Percentiles rank a stretch among this genome's conserved stretches.
Conservation (phyloP, 2,797 vertebrate genomes). For the Nyctibius grandis region DNA sequence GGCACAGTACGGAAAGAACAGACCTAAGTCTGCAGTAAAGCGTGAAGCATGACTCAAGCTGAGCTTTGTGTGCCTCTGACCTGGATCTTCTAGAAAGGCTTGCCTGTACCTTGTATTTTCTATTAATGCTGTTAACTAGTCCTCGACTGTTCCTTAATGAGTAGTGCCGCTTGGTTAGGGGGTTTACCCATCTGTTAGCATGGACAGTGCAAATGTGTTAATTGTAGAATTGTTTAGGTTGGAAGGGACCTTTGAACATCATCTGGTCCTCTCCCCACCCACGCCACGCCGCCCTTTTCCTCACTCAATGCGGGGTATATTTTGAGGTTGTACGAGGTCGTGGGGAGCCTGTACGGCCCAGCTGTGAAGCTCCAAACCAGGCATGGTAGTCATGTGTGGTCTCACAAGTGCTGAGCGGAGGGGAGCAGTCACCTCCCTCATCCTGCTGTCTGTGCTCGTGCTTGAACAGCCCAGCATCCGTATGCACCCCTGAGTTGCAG, state of each 20-base stretch:
- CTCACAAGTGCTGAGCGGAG: not conserved
- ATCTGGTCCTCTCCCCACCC: not conserved
- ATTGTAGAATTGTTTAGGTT: not conserved
- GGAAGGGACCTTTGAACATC: not conserved
- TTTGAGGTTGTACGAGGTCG: not conserved
- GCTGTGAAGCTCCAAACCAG: not conserved
- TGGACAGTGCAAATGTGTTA: not conserved
- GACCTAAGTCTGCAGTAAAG: not conserved
- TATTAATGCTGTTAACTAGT: not conserved
- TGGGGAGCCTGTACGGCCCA: not conserved
- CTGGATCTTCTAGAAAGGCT: not conserved
- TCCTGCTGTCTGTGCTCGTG: not conserved
- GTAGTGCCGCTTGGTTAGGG: not conserved
- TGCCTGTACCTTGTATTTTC: not conserved
- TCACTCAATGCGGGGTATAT: accelerated
- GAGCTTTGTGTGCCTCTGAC: not conserved
- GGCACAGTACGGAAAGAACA: not conserved
- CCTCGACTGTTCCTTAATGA: not conserved
- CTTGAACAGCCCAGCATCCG: accelerated
- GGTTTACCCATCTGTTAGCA: not conserved
- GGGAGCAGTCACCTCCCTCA: not conserved
- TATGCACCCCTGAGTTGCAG: not conserved
- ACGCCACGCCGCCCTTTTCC: accelerated
- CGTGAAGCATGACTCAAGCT: not conserved
- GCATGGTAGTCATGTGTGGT: accelerated